Percentiles rank a stretch among this genome's conserved stretches.
These are phyloP conservation scores for Gambusia yucatana DNA, from an alignment of 2,797 vertebrate genomes.

Conservation along the genomic window DNA sequence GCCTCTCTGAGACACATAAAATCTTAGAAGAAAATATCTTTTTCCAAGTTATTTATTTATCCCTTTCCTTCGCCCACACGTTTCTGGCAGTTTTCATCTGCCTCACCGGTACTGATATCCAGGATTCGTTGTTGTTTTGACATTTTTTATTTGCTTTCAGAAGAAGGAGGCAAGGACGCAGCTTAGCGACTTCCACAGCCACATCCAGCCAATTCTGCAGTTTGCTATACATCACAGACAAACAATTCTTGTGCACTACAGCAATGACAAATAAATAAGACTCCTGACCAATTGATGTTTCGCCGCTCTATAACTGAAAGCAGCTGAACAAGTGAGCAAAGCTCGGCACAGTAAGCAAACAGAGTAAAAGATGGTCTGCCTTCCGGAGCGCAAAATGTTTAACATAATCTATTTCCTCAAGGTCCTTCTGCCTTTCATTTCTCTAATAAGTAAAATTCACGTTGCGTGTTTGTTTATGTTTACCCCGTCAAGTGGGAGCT, in stretches of 20 bases:
- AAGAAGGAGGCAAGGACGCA: constrained; percentile 56
- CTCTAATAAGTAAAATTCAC: background rate
- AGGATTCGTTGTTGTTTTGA: constrained; percentile 62
- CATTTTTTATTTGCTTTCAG: constrained; percentile 66
- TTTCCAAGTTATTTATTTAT: constrained; percentile 71
- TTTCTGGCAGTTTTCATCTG: constrained; percentile 69
- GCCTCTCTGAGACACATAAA: constrained; percentile 56
- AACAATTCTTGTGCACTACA: constrained; percentile 48
- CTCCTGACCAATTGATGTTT: constrained; percentile 10
- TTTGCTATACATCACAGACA: constrained; percentile 52
- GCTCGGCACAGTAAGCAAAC: background rate
- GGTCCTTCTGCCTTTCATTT: background rate
- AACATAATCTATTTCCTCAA: background rate
- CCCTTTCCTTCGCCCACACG: constrained; percentile 63
- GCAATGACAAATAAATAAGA: constrained; percentile 38
- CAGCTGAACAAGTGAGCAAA: constrained; percentile 23
- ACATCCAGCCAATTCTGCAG: constrained; percentile 45
- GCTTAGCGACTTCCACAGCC: constrained; percentile 49
- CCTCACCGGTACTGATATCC: constrained; percentile 66
- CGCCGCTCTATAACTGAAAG: constrained; percentile 12
- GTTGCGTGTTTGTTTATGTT: too few relatives aligned
- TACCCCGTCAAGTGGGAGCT: background rate
- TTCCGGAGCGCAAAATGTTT: background rate
- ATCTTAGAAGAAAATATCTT: constrained; percentile 65
- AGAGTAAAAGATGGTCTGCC: background rate